Evolutionary conservation across 2,113 vertebrate species (phyloP).

Genomic region (Pangasianodon hypophthalmus): DNA sequence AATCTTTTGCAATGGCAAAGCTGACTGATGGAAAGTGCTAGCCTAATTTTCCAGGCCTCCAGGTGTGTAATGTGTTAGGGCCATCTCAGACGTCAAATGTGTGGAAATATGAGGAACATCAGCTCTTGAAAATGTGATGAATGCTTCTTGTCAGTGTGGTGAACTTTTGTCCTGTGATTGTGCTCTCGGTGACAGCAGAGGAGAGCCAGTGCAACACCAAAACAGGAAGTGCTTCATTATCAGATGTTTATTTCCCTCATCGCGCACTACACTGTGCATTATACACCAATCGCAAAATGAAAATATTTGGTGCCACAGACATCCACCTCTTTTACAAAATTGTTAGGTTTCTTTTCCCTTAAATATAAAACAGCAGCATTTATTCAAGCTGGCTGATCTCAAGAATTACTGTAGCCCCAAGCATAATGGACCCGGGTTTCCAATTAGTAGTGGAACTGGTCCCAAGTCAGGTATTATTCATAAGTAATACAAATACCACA

Average conservation of each 20-base stretch:
- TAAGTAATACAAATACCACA: slow-evolving; percentile 24
- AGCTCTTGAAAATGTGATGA: slow-evolving; percentile 71
- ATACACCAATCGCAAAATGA: slow-evolving; percentile 43
- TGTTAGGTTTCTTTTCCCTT: background rate
- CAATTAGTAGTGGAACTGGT: background rate
- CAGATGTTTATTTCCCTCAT: slow-evolving; percentile 74
- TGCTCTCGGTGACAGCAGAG: slow-evolving; percentile 65
- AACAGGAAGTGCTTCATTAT: slow-evolving; percentile 77
- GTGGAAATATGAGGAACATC: slow-evolving; percentile 71
- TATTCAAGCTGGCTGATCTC: background rate
- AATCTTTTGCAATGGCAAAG: background rate
- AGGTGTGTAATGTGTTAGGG: slow-evolving; percentile 26
- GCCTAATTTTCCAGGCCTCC: slow-evolving; percentile 15
- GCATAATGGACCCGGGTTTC: background rate
- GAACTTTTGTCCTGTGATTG: slow-evolving; percentile 74
- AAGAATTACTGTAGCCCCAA: background rate
- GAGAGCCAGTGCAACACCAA: slow-evolving; percentile 72
- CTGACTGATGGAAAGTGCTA: slow-evolving; percentile 13
- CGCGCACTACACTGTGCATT: slow-evolving; percentile 55
- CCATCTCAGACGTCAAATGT: slow-evolving; percentile 61
- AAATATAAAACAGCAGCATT: background rate
- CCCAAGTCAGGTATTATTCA: slow-evolving; percentile 32
- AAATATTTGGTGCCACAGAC: background rate
- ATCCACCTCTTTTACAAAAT: background rate
- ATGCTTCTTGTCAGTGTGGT: slow-evolving; percentile 67